Percentiles rank a stretch among this genome's conserved stretches.
Conservation (phyloP, 2,888 invertebrate genomes). For the Zygogramma bicolorata region DNA sequence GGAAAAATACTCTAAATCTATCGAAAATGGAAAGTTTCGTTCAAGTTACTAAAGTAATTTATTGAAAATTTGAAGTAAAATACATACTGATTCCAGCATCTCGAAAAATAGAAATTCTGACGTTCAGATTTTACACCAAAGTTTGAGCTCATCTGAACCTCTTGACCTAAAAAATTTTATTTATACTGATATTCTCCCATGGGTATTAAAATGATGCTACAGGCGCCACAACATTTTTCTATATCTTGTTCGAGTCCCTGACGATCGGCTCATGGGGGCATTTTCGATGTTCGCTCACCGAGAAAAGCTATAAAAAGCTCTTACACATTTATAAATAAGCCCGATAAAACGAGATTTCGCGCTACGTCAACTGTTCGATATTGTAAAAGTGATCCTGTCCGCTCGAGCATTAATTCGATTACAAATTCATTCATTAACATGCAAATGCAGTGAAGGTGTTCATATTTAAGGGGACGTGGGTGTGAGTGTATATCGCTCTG, state of each 20-base stretch:
- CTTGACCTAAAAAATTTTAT: no score
- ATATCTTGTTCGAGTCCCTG: background rate
- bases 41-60: no score
- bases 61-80: no score
- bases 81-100: no score
- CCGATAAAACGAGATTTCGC: background rate
- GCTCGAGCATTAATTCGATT: background rate
- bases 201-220: no score
- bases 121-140: no score
- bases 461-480: conserved; percentile 24
- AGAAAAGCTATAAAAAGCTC: background rate
- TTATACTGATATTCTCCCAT: no score
- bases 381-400: conserved; percentile 3
- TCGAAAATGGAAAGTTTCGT: no score
- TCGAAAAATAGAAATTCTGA: no score
- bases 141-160: no score
- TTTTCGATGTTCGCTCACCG: background rate
- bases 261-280: background rate
- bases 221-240: background rate
- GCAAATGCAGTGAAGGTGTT: conserved; percentile 15
- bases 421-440: conserved; percentile 14
- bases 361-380: conserved; percentile 4
- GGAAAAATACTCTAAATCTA: no score
- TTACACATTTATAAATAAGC: background rate
- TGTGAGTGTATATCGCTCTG: conserved; percentile 14